Percentiles rank a stretch among this genome's conserved stretches.
phyloP scores from a whole-genome alignment of 1,140 invertebrate genomes.

The Lethrus apterus region DNA sequence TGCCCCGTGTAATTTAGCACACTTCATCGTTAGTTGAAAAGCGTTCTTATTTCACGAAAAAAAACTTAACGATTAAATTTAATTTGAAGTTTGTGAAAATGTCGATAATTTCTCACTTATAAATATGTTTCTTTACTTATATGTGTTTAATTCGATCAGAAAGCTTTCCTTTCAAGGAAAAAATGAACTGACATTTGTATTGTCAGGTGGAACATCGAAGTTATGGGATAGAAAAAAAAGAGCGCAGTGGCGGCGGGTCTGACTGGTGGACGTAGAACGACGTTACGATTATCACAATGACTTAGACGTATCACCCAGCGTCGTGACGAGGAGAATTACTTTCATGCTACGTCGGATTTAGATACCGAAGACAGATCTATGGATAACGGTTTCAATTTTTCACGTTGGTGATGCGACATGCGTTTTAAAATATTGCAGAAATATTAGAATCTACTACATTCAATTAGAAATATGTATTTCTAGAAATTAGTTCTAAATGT shows the following conservation, averaged over 20 bases:
- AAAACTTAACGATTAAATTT: no score
- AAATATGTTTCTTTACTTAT: no score
- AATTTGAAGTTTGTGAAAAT: no score
- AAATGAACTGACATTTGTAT: slow-evolving; percentile 13
- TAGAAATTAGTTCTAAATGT: background rate
- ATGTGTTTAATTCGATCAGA: no score
- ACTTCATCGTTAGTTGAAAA: no score
- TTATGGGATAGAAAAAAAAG: background rate
- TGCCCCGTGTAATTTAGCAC: no score
- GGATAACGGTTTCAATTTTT: slow-evolving; percentile 11
- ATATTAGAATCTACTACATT: background rate
- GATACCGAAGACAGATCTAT: slow-evolving; percentile 7
- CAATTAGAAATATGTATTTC: background rate
- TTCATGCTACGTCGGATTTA: slow-evolving; percentile 13
- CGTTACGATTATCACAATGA: slow-evolving; percentile 4
- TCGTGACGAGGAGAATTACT: slow-evolving; percentile 15
- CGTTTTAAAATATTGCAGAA: background rate
- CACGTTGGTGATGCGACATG: slow-evolving; percentile 1
- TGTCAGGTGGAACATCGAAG: slow-evolving; percentile 12
- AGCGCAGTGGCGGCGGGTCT: background rate
- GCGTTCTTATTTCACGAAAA: no score
- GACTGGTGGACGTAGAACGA: slow-evolving; percentile 2
- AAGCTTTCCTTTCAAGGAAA: no score
- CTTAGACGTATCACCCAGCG: slow-evolving; percentile 12
- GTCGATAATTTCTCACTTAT: no score